Conservation (phyloP, 2,113 vertebrate genomes). For the Barbus barbus region DNA sequence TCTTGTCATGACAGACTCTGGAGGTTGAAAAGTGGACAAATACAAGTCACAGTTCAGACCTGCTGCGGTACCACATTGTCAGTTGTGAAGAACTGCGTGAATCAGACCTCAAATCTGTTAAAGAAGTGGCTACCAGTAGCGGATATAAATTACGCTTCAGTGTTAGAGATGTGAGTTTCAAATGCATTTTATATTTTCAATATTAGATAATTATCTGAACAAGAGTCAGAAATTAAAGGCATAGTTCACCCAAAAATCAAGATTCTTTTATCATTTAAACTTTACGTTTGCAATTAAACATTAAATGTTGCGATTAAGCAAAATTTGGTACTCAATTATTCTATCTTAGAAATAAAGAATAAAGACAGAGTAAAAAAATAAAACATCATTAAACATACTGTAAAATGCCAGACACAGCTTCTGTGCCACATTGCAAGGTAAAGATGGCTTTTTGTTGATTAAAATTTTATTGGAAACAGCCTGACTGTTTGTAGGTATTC, state of each 20-base stretch:
- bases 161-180: slow-evolving; percentile 74
- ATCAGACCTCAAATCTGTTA: slow-evolving; percentile 76
- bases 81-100: slow-evolving; percentile 77
- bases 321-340: no score
- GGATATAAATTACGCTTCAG: slow-evolving; percentile 81
- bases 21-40: slow-evolving; percentile 62
- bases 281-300: no score
- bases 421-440: not conserved
- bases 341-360: not conserved
- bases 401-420: not conserved
- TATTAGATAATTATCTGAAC: not conserved
- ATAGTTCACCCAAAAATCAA: no score
- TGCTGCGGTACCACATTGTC: slow-evolving; percentile 83
- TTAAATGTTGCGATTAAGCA: no score
- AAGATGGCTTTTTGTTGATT: not conserved
- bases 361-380: no score
- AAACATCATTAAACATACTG: not conserved
- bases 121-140: slow-evolving; percentile 72
- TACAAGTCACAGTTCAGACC: slow-evolving; percentile 60
- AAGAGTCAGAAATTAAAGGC: no score
- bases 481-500: no score
- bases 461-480: not conserved
- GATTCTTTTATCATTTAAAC: no score
- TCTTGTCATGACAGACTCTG: not conserved
- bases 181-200: not conserved